phyloP scores from a whole-genome alignment of 2,797 vertebrate species.

The Carapus acus region DNA sequence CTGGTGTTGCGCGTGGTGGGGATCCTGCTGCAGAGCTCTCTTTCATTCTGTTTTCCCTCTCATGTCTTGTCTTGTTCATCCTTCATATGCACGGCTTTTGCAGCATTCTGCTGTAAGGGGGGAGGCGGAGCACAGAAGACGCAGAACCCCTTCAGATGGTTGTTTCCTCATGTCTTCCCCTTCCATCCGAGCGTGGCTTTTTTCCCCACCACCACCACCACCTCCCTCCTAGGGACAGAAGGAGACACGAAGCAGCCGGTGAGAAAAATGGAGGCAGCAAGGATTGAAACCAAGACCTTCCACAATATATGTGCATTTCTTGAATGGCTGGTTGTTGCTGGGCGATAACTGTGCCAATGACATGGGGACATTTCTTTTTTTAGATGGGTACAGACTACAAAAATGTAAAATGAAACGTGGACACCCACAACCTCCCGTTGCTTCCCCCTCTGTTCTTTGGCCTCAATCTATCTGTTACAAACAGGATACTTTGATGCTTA shows the following conservation, averaged over 20 bases:
- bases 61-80: constrained; percentile 36
- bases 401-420: constrained; percentile 58
- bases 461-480: constrained; percentile 10
- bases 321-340: not conserved
- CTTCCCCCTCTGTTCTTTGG: constrained; percentile 13
- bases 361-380: constrained; percentile 1
- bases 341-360: constrained; percentile 2
- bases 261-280: constrained; percentile 18
- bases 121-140: constrained; percentile 29
- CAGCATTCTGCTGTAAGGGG: constrained; percentile 16
- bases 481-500: constrained; percentile 26
- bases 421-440: constrained; percentile 32
- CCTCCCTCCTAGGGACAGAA: constrained; percentile 52
- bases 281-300: constrained; percentile 19
- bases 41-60: constrained; percentile 45
- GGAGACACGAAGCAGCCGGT: constrained; percentile 28
- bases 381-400: constrained; percentile 33
- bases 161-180: constrained; percentile 23
- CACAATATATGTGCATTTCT: too few relatives aligned
- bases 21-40: constrained; percentile 66
- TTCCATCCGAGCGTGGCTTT: constrained; percentile 36
- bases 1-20: constrained; percentile 56
- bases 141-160: constrained; percentile 31
- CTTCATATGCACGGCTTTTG: constrained; percentile 25
- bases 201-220: too few relatives aligned